phyloP scores from a whole-genome alignment of 2,888 invertebrate genomes.

The Ctenicera cuprea region DNA sequence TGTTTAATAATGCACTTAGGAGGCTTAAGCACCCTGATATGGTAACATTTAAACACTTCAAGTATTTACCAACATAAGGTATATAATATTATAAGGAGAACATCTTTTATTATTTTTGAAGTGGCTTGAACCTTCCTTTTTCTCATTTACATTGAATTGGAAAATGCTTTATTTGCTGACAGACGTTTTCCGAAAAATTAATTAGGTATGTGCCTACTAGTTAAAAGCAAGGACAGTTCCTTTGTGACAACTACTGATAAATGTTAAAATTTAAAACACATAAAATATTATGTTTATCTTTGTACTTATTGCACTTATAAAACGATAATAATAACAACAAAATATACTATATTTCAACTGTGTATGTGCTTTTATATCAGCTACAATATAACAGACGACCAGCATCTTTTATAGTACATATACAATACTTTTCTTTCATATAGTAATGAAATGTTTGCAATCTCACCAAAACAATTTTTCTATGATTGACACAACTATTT shows the following conservation, averaged over 20 bases:
- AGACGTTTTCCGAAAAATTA: neutral
- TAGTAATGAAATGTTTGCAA: constrained; percentile 27
- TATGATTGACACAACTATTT: constrained; percentile 12
- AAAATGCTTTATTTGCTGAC: no score
- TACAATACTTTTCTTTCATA: neutral
- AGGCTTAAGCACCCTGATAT: no score
- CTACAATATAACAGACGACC: constrained; percentile 5
- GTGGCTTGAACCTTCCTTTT: no score
- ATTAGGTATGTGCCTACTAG: neutral
- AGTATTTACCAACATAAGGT: no score
- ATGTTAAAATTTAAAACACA: no score
- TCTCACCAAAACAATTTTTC: constrained; percentile 22
- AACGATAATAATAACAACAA: neutral
- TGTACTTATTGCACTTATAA: constrained; percentile 10
- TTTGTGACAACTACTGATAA: neutral
- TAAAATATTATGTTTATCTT: neutral
- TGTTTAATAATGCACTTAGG: no score
- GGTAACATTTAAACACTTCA: no score
- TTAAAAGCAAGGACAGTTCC: neutral
- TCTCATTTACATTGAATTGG: no score
- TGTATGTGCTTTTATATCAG: constrained; percentile 6
- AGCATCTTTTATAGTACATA: constrained; percentile 23
- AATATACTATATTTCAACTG: neutral
- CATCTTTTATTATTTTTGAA: no score
- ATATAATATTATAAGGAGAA: no score